Conservation (phyloP, 2,888 invertebrate species). For the Tillus elongatus region DNA sequence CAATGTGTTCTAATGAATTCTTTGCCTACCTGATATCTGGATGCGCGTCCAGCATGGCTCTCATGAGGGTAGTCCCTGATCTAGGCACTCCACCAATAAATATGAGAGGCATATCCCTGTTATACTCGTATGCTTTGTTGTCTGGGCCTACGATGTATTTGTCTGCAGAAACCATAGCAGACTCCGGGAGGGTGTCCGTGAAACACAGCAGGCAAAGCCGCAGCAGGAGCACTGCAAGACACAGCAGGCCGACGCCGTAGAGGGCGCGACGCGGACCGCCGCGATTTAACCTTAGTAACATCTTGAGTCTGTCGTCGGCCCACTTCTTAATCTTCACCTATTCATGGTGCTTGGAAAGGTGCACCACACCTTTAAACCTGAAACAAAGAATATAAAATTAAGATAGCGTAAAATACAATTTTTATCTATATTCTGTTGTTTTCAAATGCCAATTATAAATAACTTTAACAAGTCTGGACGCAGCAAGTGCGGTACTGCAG, state of each 20-base stretch:
- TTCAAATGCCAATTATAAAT: no score
- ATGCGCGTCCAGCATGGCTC: constrained; percentile 97
- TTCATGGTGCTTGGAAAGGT: no score
- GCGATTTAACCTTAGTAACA: constrained; percentile 39
- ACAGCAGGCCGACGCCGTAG: constrained; percentile 38
- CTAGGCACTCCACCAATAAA: constrained; percentile 97
- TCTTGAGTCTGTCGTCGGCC: constrained; percentile 18
- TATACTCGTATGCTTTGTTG: constrained; percentile 62
- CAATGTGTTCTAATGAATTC: no score
- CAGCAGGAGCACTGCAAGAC: constrained; percentile 38
- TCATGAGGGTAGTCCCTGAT: constrained; percentile 94
- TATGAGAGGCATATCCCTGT: constrained; percentile 84
- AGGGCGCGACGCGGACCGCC: constrained; percentile 38
- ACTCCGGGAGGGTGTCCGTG: constrained; percentile 21
- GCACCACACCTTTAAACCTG: no score
- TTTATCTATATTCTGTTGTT: no score
- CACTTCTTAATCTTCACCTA: no score
- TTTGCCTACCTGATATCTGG: constrained; percentile 84
- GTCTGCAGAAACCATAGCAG: constrained; percentile 38
- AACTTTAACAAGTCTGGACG: no score
- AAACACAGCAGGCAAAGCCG: constrained; percentile 42
- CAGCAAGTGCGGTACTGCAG: no score
- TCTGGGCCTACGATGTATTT: constrained; percentile 56
- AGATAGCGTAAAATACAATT: no score
- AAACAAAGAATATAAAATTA: no score